These are phyloP conservation scores for Hystrix cristata DNA, from an alignment of 2,113 vertebrate genomes.

Conservation along the genomic window DNA sequence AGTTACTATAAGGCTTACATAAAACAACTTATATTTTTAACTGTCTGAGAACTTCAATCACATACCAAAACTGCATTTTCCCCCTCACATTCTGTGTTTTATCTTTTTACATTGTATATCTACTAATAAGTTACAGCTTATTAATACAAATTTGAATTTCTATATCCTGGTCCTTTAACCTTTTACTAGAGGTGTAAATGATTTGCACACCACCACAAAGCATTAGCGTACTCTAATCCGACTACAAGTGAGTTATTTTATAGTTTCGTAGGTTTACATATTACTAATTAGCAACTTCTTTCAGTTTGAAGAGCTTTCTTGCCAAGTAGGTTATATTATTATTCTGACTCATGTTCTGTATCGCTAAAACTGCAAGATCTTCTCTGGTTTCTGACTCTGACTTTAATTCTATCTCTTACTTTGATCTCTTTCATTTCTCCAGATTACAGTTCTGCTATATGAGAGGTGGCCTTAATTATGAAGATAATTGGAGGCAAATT, in stretches of 20 bases:
- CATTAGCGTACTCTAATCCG: not conserved
- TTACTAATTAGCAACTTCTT: not conserved
- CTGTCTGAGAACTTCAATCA: not conserved
- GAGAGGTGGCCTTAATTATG: not conserved
- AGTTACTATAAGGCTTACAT: not conserved
- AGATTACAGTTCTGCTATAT: not conserved
- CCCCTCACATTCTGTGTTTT: not conserved
- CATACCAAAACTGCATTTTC: not conserved
- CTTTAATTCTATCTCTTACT: not conserved
- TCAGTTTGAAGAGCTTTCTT: not conserved
- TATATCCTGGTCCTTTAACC: not conserved
- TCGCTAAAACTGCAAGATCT: not conserved
- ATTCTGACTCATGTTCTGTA: not conserved
- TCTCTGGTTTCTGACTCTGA: not conserved
- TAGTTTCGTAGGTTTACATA: not conserved
- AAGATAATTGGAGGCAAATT: constrained; percentile 28
- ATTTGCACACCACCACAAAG: not conserved
- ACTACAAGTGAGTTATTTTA: not conserved
- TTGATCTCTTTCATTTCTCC: not conserved
- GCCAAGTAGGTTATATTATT: not conserved
- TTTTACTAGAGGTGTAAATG: not conserved
- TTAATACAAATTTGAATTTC: not conserved
- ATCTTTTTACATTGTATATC: not conserved
- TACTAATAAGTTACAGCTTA: not conserved
- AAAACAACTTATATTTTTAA: not conserved